phyloP scores from a whole-genome alignment of 2,113 vertebrate genomes.

The Neofelis nebulosa region DNA sequence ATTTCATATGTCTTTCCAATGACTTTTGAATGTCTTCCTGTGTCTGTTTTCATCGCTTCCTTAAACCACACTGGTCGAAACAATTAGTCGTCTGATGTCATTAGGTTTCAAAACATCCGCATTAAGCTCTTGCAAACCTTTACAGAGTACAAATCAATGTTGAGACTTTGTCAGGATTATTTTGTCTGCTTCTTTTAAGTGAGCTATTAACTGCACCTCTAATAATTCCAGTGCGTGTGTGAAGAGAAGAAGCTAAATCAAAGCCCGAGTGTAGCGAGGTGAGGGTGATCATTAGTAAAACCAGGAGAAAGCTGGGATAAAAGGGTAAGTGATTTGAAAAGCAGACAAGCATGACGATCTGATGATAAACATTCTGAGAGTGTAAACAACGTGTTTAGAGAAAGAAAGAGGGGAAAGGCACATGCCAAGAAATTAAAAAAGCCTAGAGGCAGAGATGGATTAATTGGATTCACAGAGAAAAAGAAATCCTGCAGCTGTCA shows the following conservation, averaged over 20 bases:
- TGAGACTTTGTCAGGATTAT: conserved; percentile 38
- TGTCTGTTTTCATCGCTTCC: neutral
- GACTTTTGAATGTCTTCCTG: neutral
- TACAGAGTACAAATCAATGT: conserved; percentile 31
- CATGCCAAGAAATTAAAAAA: conserved; percentile 27
- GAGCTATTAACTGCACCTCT: neutral
- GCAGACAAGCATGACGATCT: conserved; percentile 8
- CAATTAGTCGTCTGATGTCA: conserved; percentile 15
- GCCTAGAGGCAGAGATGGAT: conserved; percentile 24
- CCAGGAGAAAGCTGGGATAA: neutral
- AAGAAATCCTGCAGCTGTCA: conserved; percentile 34
- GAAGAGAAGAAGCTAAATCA: conserved; percentile 44
- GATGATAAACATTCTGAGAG: conserved; percentile 5
- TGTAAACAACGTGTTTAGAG: conserved; percentile 64
- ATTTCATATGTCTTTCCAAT: neutral
- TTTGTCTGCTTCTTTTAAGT: conserved; percentile 38
- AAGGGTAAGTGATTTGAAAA: conserved; percentile 62
- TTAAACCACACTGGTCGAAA: neutral
- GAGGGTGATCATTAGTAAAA: conserved; percentile 38
- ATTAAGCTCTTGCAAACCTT: conserved; percentile 30
- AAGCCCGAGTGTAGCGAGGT: neutral
- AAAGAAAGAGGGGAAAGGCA: neutral
- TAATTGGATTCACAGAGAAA: conserved; percentile 71
- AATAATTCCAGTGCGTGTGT: neutral
- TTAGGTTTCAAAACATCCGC: conserved; percentile 17